These are phyloP conservation scores for Yponomeuta sedellus DNA, from an alignment of 2,888 invertebrate species.

Conservation along the genomic window DNA sequence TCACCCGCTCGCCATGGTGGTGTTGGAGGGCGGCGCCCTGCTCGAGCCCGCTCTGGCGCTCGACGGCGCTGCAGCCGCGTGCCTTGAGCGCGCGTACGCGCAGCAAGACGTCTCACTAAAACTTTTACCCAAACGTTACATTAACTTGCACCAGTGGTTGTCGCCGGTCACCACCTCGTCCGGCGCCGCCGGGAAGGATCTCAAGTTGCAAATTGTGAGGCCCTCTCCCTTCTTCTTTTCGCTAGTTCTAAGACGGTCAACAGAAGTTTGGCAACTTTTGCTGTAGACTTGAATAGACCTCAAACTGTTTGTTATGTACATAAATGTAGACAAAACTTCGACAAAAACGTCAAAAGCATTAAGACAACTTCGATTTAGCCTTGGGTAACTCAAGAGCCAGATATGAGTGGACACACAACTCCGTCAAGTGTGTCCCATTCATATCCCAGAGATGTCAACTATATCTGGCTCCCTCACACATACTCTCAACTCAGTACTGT, in stretches of 20 bases:
- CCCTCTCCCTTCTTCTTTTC: neutral
- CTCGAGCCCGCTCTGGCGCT: constrained; percentile 82
- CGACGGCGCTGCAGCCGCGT: constrained; percentile 80
- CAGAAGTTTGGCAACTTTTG: neutral
- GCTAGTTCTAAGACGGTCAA: neutral
- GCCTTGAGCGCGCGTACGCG: constrained; percentile 86
- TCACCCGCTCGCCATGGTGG: constrained; percentile 52
- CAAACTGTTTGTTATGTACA: no score
- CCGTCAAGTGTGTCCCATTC: no score
- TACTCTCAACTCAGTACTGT: no score
- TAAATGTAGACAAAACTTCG: no score
- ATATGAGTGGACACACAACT: no score
- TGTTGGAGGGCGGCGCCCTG: constrained; percentile 69
- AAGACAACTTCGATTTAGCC: no score
- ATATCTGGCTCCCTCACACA: no score
- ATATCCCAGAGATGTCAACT: no score
- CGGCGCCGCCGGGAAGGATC: constrained; percentile 80
- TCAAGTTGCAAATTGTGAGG: constrained; percentile 86
- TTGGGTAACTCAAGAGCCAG: no score
- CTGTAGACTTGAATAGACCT: neutral
- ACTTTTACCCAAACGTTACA: constrained; percentile 93
- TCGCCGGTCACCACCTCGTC: constrained; percentile 82
- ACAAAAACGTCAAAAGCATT: no score
- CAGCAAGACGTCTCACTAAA: constrained; percentile 90
- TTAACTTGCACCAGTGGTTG: constrained; percentile 93